Conservation (phyloP, 2,113 vertebrate genomes). For the Callaeas wilsoni region DNA sequence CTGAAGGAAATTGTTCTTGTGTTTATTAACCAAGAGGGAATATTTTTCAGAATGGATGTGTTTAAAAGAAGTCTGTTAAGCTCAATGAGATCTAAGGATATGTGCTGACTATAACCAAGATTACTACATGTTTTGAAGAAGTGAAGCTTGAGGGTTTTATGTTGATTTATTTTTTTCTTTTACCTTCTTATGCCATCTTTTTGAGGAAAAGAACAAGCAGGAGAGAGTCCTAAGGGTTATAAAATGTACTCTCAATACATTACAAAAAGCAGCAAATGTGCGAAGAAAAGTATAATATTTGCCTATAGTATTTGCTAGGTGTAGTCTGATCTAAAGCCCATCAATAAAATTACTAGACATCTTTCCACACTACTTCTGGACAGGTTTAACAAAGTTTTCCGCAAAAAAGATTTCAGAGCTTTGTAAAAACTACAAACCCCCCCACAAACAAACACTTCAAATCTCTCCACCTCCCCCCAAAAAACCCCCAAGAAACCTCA, state of each 20-base stretch:
- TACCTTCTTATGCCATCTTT: neutral
- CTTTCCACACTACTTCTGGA: neutral
- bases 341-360: neutral
- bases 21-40: neutral
- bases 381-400: neutral
- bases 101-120: neutral
- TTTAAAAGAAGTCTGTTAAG: neutral
- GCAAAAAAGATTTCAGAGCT: neutral
- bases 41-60: neutral
- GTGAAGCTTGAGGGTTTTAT: neutral
- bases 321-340: neutral
- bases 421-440: neutral
- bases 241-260: neutral
- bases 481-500: accelerated
- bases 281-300: neutral
- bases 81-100: neutral
- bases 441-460: neutral
- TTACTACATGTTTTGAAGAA: neutral
- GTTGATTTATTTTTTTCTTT: neutral
- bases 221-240: neutral
- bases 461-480: accelerated
- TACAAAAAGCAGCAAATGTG: neutral
- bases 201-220: neutral
- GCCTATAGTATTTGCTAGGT: neutral
- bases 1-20: neutral